Percentiles rank a stretch among this genome's conserved stretches.
phyloP scores from a whole-genome alignment of 2,113 vertebrate species.

The Forbesichthys agassizii region DNA sequence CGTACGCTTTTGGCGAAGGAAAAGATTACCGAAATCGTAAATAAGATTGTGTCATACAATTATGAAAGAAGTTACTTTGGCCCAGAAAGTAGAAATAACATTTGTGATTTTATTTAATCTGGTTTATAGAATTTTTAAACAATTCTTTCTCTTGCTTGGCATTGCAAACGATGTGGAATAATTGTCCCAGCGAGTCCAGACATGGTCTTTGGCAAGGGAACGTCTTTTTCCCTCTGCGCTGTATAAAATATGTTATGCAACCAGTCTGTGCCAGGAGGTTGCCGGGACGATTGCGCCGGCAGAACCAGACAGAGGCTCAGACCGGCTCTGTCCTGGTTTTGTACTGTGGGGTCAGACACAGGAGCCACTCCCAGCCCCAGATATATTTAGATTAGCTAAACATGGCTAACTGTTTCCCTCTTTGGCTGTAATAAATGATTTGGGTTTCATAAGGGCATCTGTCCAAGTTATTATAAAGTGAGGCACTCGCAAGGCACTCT shows the following conservation, averaged over 20 bases:
- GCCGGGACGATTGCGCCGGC: conserved; percentile 39
- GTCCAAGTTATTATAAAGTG: conserved; percentile 1
- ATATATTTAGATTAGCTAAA: conserved; percentile 15
- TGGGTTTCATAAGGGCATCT: conserved; percentile 2
- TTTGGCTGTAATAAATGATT: conserved; percentile 25
- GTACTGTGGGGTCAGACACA: conserved; percentile 26
- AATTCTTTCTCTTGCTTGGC: not conserved
- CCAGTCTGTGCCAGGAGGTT: conserved; percentile 29
- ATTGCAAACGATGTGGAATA: not conserved
- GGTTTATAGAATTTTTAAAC: not conserved
- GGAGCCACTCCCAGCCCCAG: conserved; percentile 23
- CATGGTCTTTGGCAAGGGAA: conserved; percentile 15
- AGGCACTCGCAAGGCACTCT: conserved; percentile 2
- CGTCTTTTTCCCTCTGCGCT: conserved; percentile 21
- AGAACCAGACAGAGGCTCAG: conserved; percentile 51
- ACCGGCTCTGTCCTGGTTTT: conserved; percentile 51
- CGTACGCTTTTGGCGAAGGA: not conserved
- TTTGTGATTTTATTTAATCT: not conserved
- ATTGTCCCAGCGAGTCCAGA: not conserved
- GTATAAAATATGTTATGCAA: conserved; percentile 30
- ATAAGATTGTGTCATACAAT: no score
- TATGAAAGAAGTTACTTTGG: no score
- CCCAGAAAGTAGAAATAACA: not conserved
- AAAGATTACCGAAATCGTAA: no score
- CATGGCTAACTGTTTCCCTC: not conserved